Evolutionary conservation across 2,888 invertebrate species (phyloP).

Genomic region (Junonia oenone): DNA sequence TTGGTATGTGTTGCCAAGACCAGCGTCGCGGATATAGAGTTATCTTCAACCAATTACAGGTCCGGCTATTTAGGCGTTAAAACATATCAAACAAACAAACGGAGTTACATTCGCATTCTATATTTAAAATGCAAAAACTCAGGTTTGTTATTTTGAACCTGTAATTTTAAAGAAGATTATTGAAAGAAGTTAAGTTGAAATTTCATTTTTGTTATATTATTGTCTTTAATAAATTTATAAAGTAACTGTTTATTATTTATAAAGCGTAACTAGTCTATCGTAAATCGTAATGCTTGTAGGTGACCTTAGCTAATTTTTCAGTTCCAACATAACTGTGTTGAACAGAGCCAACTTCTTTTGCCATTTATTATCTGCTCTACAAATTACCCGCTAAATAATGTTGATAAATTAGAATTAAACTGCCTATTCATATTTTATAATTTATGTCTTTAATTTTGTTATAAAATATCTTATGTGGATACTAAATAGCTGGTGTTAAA

Average conservation of each 20-base stretch:
- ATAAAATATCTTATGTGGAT: too few species aligned
- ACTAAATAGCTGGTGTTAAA: too few species aligned
- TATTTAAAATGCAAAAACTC: background rate
- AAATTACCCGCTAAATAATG: background rate
- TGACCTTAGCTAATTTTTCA: background rate
- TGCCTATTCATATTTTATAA: background rate
- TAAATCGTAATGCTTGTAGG: background rate
- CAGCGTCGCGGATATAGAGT: background rate
- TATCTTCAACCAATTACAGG: background rate
- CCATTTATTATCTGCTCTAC: background rate
- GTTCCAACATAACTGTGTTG: conserved; percentile 2
- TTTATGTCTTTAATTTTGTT: background rate
- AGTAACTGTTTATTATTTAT: background rate
- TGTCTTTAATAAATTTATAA: too few species aligned
- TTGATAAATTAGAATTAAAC: background rate
- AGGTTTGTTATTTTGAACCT: background rate
- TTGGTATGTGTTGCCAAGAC: too few species aligned
- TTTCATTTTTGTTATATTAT: too few species aligned
- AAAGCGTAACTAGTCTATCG: background rate
- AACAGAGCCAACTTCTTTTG: background rate
- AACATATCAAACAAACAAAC: too few species aligned
- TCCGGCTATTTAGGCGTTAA: too few species aligned
- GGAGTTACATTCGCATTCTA: background rate
- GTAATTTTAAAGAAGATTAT: too few species aligned
- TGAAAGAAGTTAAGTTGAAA: too few species aligned